Conservation (phyloP, 2,888 invertebrate genomes). For the Lomographa bimaculata region DNA sequence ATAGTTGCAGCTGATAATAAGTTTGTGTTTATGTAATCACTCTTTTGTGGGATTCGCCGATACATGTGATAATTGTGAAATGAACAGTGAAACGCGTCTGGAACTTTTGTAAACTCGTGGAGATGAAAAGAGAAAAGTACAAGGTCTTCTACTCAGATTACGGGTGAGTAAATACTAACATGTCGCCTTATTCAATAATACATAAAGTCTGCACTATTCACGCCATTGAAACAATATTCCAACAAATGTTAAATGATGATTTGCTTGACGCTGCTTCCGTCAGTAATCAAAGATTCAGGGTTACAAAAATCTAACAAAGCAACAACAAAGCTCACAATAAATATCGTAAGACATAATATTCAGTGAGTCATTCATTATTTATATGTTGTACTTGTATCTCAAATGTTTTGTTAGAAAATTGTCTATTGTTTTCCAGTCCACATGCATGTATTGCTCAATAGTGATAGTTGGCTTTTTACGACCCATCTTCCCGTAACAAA, state of each 20-base stretch:
- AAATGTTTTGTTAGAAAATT: conserved; percentile 39
- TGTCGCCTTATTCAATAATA: too few relatives aligned
- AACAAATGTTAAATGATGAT: too few relatives aligned
- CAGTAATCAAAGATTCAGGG: neutral
- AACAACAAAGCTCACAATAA: conserved; percentile 7
- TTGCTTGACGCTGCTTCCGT: too few relatives aligned
- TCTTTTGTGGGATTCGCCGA: conserved; percentile 33
- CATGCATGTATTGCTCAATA: conserved; percentile 31
- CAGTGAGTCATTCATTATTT: conserved; percentile 38
- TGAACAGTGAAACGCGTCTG: conserved; percentile 59
- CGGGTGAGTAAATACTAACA: conserved; percentile 64
- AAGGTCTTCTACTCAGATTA: conserved; percentile 61
- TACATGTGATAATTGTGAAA: conserved; percentile 51
- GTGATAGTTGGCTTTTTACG: conserved; percentile 9
- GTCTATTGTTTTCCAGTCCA: conserved; percentile 38
- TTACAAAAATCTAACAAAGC: conserved; percentile 21
- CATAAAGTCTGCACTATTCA: too few relatives aligned
- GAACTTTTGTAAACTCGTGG: conserved; percentile 58
- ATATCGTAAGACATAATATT: conserved; percentile 28
- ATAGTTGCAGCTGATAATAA: conserved; percentile 44
- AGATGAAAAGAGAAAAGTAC: conserved; percentile 83
- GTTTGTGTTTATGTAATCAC: conserved; percentile 49
- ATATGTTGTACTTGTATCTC: conserved; percentile 32
- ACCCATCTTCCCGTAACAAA: conserved; percentile 20
- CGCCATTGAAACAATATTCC: too few relatives aligned